Percentiles rank a stretch among this genome's conserved stretches.
Evolutionary conservation across 2,113 vertebrate genomes (phyloP).

Genomic region (Sorex fumeus): DNA sequence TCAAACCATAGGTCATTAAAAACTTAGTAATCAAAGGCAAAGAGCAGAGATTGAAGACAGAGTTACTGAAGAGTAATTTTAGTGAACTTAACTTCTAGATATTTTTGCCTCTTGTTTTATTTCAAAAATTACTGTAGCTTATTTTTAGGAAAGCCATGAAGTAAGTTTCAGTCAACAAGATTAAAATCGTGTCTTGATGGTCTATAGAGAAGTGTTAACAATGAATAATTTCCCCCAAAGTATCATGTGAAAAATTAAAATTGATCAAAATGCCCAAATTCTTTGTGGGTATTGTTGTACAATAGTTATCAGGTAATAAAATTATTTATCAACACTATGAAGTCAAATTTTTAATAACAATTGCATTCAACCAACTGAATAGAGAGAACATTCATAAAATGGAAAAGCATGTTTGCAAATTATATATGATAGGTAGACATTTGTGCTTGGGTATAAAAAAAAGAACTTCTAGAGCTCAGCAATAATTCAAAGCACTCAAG

Average conservation of each 20-base stretch:
- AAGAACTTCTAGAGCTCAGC: not conserved
- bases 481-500: not conserved
- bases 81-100: not conserved
- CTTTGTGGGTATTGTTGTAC: not conserved
- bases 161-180: not conserved
- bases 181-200: not conserved
- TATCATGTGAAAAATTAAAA: not conserved
- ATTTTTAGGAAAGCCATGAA: not conserved
- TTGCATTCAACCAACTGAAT: not conserved
- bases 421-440: not conserved
- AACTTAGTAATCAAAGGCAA: not conserved
- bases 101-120: too few relatives aligned
- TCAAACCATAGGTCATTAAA: not conserved
- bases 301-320: not conserved
- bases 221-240: fast-evolving
- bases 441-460: not conserved
- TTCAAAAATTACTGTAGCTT: too few relatives aligned
- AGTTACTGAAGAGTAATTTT: not conserved
- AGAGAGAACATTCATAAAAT: not conserved
- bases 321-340: not conserved
- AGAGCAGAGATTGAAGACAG: not conserved
- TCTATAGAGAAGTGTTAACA: not conserved
- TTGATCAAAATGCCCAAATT: not conserved
- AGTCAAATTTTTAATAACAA: not conserved
- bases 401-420: not conserved